phyloP scores from a whole-genome alignment of 2,888 invertebrate species.

The Drosophila nigricruria region DNA sequence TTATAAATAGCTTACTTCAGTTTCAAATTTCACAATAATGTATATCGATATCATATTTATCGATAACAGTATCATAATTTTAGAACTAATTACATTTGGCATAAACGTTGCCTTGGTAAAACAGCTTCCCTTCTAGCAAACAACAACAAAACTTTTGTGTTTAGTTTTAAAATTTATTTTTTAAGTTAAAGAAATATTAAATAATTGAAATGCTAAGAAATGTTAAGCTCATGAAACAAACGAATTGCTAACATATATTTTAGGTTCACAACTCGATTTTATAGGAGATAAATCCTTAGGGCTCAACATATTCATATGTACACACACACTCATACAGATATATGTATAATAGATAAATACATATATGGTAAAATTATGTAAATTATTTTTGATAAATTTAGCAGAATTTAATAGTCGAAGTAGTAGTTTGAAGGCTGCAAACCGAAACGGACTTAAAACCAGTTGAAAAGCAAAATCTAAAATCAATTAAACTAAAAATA shows the following conservation, averaged over 20 bases:
- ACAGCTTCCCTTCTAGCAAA: not conserved
- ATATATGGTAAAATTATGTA: not conserved
- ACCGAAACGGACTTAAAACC: not conserved
- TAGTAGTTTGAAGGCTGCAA: not conserved
- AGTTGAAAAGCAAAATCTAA: not conserved
- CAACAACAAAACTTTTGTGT: not conserved
- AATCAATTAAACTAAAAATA: not conserved
- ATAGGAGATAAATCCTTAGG: not conserved
- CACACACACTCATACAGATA: not conserved
- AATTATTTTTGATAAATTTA: slow-evolving; percentile 5
- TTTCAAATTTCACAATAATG: no score
- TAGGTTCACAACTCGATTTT: no score
- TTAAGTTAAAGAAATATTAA: not conserved
- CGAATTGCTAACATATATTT: not conserved
- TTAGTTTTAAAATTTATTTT: not conserved
- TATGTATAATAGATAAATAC: not conserved
- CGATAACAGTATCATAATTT: no score
- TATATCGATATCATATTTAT: not conserved
- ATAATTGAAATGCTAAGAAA: not conserved
- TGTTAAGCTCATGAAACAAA: not conserved
- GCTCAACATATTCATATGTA: slow-evolving; percentile 5
- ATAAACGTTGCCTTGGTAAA: not conserved
- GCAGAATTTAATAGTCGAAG: not conserved
- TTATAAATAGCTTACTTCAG: no score
- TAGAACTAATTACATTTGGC: not conserved